These are phyloP conservation scores for Caenorhabditis drosophilae DNA, from an alignment of 2,888 invertebrate species.

Conservation along the genomic window DNA sequence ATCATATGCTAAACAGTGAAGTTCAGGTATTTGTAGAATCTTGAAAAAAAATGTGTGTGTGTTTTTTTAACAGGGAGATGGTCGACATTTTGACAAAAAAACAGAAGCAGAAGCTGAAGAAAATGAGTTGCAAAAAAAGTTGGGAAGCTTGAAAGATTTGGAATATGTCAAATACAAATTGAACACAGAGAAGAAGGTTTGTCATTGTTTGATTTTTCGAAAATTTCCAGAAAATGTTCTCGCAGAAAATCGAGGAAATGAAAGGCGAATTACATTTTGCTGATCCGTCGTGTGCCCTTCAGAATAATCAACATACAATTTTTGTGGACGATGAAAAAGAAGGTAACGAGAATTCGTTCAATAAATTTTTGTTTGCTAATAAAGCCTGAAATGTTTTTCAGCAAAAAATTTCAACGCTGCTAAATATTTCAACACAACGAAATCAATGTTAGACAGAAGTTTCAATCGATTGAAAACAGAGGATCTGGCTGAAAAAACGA, in stretches of 20 bases:
- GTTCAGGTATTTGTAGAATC: no score
- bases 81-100: slow-evolving; percentile 50
- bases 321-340: slow-evolving; percentile 61
- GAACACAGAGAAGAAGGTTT: slow-evolving; percentile 61
- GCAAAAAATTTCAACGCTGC: slow-evolving; percentile 77
- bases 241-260: slow-evolving; percentile 63
- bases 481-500: slow-evolving; percentile 29
- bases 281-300: slow-evolving; percentile 30
- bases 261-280: slow-evolving; percentile 59
- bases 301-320: slow-evolving; percentile 55
- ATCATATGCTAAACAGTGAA: slow-evolving; percentile 91
- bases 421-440: slow-evolving; percentile 80
- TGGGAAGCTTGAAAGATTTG: slow-evolving; percentile 89
- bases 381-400: slow-evolving; percentile 14
- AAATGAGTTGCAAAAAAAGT: slow-evolving; percentile 80
- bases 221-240: neutral
- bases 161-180: slow-evolving; percentile 84
- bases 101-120: slow-evolving; percentile 74
- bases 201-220: slow-evolving; percentile 20
- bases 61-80: slow-evolving; percentile 44
- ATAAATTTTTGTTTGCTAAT: neutral
- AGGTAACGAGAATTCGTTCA: slow-evolving; percentile 55
- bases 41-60: no score
- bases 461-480: slow-evolving; percentile 76
- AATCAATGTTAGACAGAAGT: slow-evolving; percentile 77